Evolutionary conservation across 1,140 invertebrate species (phyloP).

Genomic region (Heterodera carotae): DNA sequence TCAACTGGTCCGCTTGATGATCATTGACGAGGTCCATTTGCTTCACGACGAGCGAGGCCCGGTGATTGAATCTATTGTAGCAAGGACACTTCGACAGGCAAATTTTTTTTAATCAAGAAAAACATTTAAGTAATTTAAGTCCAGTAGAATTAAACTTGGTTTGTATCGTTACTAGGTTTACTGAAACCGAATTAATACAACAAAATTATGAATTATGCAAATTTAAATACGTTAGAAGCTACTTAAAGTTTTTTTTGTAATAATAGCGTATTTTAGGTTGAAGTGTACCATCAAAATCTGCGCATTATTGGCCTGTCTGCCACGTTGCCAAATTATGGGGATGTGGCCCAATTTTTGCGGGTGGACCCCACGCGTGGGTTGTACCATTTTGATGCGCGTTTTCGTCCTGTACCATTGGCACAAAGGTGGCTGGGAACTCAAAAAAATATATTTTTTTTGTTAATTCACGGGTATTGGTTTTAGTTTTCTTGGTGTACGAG

Average conservation of each 20-base stretch:
- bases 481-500: conserved; percentile 87
- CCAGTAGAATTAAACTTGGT: no score
- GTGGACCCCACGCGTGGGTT: conserved; percentile 90
- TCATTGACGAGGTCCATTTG: conserved; percentile 98
- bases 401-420: conserved; percentile 89
- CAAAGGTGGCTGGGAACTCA: conserved; percentile 68
- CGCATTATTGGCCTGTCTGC: conserved; percentile 94
- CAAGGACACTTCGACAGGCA: conserved; percentile 85
- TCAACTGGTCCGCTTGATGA: conserved; percentile 87
- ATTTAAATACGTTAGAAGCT: no score
- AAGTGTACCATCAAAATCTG: conserved; percentile 92
- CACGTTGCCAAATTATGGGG: conserved; percentile 94
- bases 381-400: conserved; percentile 95
- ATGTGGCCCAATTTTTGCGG: conserved; percentile 88
- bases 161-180: no score
- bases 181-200: no score
- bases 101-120: neutral
- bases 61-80: conserved; percentile 94
- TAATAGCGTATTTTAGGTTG: conserved; percentile 72
- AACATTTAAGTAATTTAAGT: no score
- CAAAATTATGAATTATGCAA: no score
- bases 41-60: conserved; percentile 94
- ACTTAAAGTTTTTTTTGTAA: no score
- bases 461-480: conserved; percentile 17
- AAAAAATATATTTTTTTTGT: neutral